These are phyloP conservation scores for Pygoscelis adeliae DNA, from an alignment of 2,113 vertebrate genomes.

Conservation along the genomic window DNA sequence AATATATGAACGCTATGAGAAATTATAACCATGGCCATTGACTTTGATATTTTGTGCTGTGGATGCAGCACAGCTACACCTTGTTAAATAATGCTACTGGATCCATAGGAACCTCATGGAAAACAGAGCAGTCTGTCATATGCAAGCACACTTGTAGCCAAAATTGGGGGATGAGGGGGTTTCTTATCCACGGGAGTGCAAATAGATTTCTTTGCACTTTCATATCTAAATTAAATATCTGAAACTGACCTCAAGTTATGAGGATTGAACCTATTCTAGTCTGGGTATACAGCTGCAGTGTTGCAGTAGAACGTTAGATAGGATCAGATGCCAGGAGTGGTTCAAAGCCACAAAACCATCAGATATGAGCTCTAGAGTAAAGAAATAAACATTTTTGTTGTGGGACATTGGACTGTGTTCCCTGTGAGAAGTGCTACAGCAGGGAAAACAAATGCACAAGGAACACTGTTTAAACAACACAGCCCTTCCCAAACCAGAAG, in stretches of 20 bases:
- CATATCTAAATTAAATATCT: conserved; percentile 9
- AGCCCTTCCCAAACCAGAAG: conserved; percentile 18
- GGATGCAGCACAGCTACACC: not conserved
- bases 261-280: not conserved
- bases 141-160: not conserved
- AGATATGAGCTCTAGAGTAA: not conserved
- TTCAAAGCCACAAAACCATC: conserved; percentile 19
- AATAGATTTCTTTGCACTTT: not conserved
- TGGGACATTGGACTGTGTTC: not conserved
- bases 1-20: not conserved
- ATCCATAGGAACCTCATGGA: not conserved
- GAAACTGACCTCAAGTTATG: not conserved
- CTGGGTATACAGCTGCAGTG: not conserved
- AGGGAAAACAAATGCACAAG: not conserved
- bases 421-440: not conserved
- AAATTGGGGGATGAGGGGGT: not conserved
- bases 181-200: not conserved
- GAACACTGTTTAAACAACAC: conserved; percentile 26
- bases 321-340: not conserved
- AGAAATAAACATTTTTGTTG: conserved; percentile 21
- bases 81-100: not conserved
- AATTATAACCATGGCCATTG: not conserved
- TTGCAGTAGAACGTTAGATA: not conserved
- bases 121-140: not conserved
- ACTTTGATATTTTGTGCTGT: not conserved